Evolutionary conservation across 1,140 invertebrate species (phyloP).

Genomic region (Sweltsa coloradensis): DNA sequence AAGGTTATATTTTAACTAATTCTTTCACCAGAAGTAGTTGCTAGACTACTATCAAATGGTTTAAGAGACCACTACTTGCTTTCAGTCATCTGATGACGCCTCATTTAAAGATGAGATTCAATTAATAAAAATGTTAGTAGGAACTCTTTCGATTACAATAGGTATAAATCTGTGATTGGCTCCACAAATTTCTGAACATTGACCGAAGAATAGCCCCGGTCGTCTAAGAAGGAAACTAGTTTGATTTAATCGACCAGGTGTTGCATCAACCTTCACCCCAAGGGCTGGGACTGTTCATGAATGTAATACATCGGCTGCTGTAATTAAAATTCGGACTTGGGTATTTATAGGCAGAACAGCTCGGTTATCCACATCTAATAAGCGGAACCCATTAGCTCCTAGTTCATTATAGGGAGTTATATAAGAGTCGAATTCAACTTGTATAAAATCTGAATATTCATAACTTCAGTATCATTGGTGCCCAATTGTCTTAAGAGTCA

Average conservation of each 20-base stretch:
- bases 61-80: too few relatives aligned
- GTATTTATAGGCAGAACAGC: conserved; percentile 38
- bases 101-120: too few relatives aligned
- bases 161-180: conserved; percentile 65
- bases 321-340: conserved; percentile 42
- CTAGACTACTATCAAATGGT: too few relatives aligned
- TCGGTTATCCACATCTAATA: conserved; percentile 52
- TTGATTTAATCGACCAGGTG: conserved; percentile 55
- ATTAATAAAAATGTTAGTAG: too few relatives aligned
- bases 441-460: conserved; percentile 46
- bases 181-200: conserved; percentile 71
- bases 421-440: conserved; percentile 49
- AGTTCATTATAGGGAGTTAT: conserved; percentile 40
- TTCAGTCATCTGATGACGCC: too few relatives aligned
- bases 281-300: conserved; percentile 47
- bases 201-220: conserved; percentile 48
- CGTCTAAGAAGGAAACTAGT: conserved; percentile 37
- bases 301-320: conserved; percentile 52
- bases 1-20: too few relatives aligned
- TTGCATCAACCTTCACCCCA: conserved; percentile 51
- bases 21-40: too few relatives aligned
- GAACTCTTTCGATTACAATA: conserved; percentile 54
- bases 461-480: conserved; percentile 59
- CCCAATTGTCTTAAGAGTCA: conserved; percentile 45
- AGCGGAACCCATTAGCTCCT: conserved; percentile 32